Evolutionary conservation across 2,113 vertebrate genomes (phyloP), one percentile per base, ranked within the genome.

Genomic region (Lethenteron reissneri): DNA sequence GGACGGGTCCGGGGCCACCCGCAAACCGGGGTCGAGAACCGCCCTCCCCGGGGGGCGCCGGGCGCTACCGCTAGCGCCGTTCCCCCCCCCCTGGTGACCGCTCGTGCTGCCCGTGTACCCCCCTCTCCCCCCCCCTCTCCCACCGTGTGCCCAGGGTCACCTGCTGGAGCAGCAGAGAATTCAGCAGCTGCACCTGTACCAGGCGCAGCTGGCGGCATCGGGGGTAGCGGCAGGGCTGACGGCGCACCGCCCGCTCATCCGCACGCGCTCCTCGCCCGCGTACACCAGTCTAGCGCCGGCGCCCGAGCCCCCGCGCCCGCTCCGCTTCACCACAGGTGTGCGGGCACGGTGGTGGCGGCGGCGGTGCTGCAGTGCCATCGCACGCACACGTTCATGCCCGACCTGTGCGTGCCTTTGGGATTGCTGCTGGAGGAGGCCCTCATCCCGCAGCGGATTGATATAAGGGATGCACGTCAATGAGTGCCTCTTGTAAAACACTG

Each of bases 261-360:
- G 89, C 70, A 83, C 89, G 8, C 89, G 89, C 77, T 96, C 89
- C 25, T 92, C 88, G 58, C 92, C 92, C 0, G 84, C 87, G 62
- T 75, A 82, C 21, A 79, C 85, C 19, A 76, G 78, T 75, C 60
- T 81, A 72, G 85, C 83, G 72, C 68, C 78, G 1, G 72, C 75
- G 57, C 75, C 77, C 4, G 85, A 85, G 14, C 75, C 78, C n/a
- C 79, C 83, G 73, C 79, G 84, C 78, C 86, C 88, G 74, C 89
- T 89, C 82, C 85, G 90, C 77, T 90, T 92, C 81, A 95, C 88
- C 68, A 96, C 92, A 71, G 92, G 92, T 95, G 79, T 10, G 41
- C 41, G 6, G 25, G 41, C 41, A 41, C 41, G 41, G 41, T 41
- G 41, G 25, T 6, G 25, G 25, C 25, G 25, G 3, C 25, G 25